Conservation (phyloP, 1,140 invertebrate species). For the Drosophila rufa region DNA sequence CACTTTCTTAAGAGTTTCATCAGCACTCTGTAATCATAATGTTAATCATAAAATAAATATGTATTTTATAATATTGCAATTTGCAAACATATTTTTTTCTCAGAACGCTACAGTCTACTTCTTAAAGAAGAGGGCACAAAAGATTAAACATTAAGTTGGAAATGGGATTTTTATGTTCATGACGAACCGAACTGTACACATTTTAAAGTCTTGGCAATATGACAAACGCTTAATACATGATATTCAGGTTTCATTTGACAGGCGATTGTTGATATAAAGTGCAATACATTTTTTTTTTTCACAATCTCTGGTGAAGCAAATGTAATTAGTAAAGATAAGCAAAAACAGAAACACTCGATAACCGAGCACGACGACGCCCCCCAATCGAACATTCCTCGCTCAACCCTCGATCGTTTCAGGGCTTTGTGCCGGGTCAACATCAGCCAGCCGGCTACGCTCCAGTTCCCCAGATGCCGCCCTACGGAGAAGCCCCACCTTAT, state of each 20-base stretch:
- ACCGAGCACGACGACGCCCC: constrained; percentile 21
- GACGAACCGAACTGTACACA: neutral
- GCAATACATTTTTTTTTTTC: neutral
- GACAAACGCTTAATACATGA: neutral
- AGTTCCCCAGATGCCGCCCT: constrained; percentile 75
- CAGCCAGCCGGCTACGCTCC: constrained; percentile 64
- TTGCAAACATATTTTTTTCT: neutral
- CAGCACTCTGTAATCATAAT: neutral
- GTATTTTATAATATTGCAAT: neutral
- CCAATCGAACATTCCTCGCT: constrained; percentile 5
- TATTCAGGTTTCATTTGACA: neutral
- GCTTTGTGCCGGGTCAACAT: constrained; percentile 55
- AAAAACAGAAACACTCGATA: neutral
- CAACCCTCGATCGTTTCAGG: constrained; percentile 50
- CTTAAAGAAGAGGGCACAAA: too few species aligned
- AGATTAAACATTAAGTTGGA: neutral
- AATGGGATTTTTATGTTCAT: neutral
- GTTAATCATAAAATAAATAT: neutral
- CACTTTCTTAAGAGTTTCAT: neutral
- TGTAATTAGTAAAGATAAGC: constrained; percentile 8
- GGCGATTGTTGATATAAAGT: neutral
- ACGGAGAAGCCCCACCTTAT: constrained; percentile 61
- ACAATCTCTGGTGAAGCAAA: neutral
- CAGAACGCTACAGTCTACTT: neutral
- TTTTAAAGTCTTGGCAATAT: too few species aligned